Base-by-base conservation (phyloP, 2,888 invertebrate genomes). In the Onthophagus sagittarius region DNA sequence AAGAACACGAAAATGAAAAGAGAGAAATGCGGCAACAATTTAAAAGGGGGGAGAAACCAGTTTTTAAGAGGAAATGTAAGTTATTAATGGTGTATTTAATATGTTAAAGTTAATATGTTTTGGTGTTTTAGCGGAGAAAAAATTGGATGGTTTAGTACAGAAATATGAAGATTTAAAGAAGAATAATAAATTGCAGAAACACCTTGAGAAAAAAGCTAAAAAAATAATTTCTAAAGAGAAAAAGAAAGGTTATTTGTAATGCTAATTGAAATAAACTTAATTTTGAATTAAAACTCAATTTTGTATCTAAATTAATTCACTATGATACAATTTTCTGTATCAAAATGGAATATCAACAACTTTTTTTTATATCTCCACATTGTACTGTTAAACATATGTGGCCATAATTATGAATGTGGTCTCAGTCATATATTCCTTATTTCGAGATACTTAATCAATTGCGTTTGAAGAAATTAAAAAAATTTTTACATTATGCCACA, bases 201-300 rank as follows among this genome's bases (percentile, higher is more conserved):
- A 96, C 81, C 89, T 97, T 77, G 91, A 92, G 79, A 92, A 94
- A 76, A 88, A 94, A 73, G 89, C 93, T 15, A 95, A 95, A 82
- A 95, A 94, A 83, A 88, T 92, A 74, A 87, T 89, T 75, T 71
- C 72, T n/a, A 85, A 83, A 76, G 83, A 84, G 7, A 69, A 63
- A 14, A 71, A 71, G 31, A 15, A 2, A 67, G 32, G 13, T 23
- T 23, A 15, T 15, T 23, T 67, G 23, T 67, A 67, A 67, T 53
- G 7, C 31, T 67, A 13, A 15, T 67, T 64, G n/a, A 64, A 64
- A 23, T 23, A 23, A 31, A 67, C 4, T 31, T 15, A 31, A 0
- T 67, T 23, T 67, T 23, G n/a, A n/a, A n/a, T n/a, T n/a, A n/a
- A 71, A 74, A 67, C 74, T 23, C 3, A 23, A 23, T 23, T 23